These are phyloP conservation scores for Colletes latitarsis DNA, from an alignment of 1,140 invertebrate genomes.

Conservation along the genomic window DNA sequence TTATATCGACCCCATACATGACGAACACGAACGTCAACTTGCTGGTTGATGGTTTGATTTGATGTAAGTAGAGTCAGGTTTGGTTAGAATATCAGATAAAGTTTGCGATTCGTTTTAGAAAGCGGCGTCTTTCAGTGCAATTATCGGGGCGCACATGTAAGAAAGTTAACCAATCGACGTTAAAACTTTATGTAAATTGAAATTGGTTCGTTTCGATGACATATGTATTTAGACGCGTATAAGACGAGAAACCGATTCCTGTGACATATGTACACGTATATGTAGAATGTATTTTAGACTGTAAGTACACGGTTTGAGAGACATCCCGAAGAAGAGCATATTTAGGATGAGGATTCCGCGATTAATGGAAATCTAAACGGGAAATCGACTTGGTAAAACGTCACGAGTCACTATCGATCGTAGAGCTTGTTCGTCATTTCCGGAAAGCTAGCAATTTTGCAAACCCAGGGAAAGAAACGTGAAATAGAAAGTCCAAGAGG, in stretches of 20 bases:
- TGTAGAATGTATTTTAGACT: too few relatives aligned
- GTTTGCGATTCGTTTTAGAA: neutral
- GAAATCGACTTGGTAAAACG: neutral
- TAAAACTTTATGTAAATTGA: too few relatives aligned
- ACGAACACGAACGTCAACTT: neutral
- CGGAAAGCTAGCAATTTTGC: conserved; percentile 4
- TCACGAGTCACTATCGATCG: neutral
- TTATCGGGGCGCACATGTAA: neutral
- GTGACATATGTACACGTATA: too few relatives aligned
- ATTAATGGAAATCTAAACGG: neutral
- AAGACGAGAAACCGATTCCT: too few relatives aligned
- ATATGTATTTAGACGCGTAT: too few relatives aligned
- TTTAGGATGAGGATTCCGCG: neutral
- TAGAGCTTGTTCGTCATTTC: conserved; percentile 1
- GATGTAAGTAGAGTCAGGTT: neutral
- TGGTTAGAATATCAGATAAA: neutral
- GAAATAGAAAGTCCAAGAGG: conserved; percentile 1
- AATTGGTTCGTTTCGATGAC: too few relatives aligned
- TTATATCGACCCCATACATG: conserved; percentile 55
- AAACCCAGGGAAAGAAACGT: neutral
- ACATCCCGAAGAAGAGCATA: neutral
- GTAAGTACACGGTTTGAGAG: too few relatives aligned
- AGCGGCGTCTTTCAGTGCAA: too few relatives aligned
- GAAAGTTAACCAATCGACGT: too few relatives aligned
- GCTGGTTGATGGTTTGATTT: conserved; percentile 9